Evolutionary conservation across 1,140 invertebrate genomes (phyloP), one percentile per base, ranked within the genome.

Genomic region (Solen grandis): DNA sequence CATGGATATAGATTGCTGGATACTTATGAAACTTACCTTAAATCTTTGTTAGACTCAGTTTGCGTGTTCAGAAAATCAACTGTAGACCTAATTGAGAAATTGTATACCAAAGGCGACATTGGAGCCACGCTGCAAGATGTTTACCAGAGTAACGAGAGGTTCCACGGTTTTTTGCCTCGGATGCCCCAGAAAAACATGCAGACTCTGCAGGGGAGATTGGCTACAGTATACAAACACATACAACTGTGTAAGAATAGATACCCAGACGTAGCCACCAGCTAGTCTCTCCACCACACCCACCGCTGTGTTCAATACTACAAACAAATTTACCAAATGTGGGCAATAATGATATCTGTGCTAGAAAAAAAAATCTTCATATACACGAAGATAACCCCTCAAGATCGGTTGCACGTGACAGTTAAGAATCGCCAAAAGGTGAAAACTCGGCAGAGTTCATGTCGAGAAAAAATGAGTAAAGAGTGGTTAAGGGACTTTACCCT

Each of bases 21-120:
- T 84, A 97, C 97, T 89, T 97, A 97, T 92, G 95, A 96, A 88
- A 92, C 94, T n/a, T 97, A 96, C 90, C 96, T 97, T 90, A 94
- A 94, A 81, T 90, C 95, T 3, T 93, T 97, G 84, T 92, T 97
- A 65, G 94, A 96, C 82, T 95, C 96, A 82, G 88, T 97, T 72
- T 97, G 96, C 93, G 66, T 86, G 2, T 86, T 86, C 62, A 69
- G 77, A 59, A 77, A 81, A 16, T 62, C 62, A 22, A 86, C 85
- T 0, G 80, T 74, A 35, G 59, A 36, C 33, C 72, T 66, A 8
- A 82, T 86, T 16, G 76, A 84, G 65, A 38, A 59, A 19, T 66
- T 86, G 22, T 68, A 82, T 57, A 57, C 57, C 14, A 76, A 73
- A 14, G 76, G 80, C n/a, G 75, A 65, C 66, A 60, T 78, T 35